Evolutionary conservation across 2,113 vertebrate species (phyloP).

Genomic region (Todiramphus chloris): DNA sequence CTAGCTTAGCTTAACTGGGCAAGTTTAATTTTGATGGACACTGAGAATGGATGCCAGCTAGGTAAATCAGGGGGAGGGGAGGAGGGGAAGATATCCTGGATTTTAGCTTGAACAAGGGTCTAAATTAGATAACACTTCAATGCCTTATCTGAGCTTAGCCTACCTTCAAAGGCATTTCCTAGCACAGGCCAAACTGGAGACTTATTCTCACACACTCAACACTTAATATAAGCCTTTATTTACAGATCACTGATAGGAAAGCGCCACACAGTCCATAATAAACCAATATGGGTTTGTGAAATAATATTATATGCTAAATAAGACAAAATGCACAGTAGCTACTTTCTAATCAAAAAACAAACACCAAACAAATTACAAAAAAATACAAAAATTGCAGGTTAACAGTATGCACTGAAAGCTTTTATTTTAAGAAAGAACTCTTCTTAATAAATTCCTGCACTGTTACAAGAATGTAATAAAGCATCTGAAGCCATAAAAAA

Average conservation of each 20-base stretch:
- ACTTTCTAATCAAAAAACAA: neutral
- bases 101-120: neutral
- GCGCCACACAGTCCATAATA: neutral
- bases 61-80: neutral
- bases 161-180: neutral
- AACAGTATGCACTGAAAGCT: neutral
- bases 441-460: conserved; percentile 55
- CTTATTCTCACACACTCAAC: neutral
- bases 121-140: neutral
- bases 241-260: neutral
- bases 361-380: neutral
- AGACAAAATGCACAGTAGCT: neutral
- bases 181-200: neutral
- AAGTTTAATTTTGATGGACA: neutral
- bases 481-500: conserved; percentile 42
- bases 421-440: neutral
- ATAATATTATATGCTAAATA: neutral
- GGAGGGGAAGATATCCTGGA: neutral
- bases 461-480: conserved; percentile 46
- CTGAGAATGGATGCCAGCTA: neutral
- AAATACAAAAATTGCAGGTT: neutral
- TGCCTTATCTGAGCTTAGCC: neutral
- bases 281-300: neutral
- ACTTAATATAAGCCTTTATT: neutral
- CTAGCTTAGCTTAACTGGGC: neutral